Base-by-base conservation (phyloP, 2,113 vertebrate species). In the Thamnophis sirtalis region DNA sequence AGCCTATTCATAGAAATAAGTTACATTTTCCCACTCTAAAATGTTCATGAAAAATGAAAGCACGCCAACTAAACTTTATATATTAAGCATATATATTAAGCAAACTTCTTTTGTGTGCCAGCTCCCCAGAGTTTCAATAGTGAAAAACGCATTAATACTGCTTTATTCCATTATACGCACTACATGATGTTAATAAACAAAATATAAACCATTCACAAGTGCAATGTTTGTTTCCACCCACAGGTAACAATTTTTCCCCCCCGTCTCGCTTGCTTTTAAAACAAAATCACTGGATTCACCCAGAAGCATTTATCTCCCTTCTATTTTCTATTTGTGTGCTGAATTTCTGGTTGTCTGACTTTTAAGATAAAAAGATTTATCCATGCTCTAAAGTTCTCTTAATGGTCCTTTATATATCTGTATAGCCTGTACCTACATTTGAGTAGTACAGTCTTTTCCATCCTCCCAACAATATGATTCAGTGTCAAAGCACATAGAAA, bases 321-420 rank as follows among this genome's bases (percentile, higher is more conserved):
- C 63, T 60, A 15, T 86, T 92, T 53, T 91, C 86, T 38, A 10
- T 90, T 55, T 33, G 86, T 1, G 87, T 1, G 22, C 13, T 89
- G 93, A 17, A 87, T 84, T 90, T 90, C 48, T 88, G 58, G 51
- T 3, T 91, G 55, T 15, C 53, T 80, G 28, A 91, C 4, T 56
- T 91, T 85, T 91, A 92, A 91, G 95, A 9, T 48, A 43, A n/a
- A 50, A 48, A 58, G 87, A 56, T 73, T 51, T 68, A 86, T 49
- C 43, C 33, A 48, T 26, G 3, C 6, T 24, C 88, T 95, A 38
- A 94, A 92, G 93, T 26, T 43, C 68, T 93, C 48, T 90, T 0
- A 0, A 92, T 84, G 56, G 73, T 90, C 50, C 3, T 84, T 94
- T 96, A 95, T 13, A 94, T 50, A 80, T 93, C 86, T 91, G 88